phyloP scores from a whole-genome alignment of 2,797 vertebrate species.

The Buceros bicornis region DNA sequence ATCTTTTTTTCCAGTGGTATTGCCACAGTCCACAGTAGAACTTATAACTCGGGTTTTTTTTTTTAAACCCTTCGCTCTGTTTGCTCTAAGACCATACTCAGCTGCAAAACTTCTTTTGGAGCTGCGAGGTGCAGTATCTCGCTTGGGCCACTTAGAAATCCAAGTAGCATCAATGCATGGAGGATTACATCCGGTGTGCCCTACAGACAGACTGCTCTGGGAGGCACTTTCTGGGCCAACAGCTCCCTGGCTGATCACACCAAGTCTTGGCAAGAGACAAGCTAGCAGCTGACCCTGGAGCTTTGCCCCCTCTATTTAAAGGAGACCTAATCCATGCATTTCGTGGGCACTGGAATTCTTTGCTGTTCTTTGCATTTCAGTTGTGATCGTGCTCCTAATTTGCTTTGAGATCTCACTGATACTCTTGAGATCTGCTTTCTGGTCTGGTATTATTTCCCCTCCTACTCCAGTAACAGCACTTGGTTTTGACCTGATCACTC shows the following conservation, averaged over 20 bases:
- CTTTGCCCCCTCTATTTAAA: background rate
- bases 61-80: background rate
- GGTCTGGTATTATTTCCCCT: background rate
- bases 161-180: background rate
- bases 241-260: background rate
- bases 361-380: background rate
- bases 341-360: background rate
- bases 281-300: background rate
- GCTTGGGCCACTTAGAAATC: background rate
- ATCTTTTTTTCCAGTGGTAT: background rate
- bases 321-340: background rate
- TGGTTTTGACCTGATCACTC: background rate
- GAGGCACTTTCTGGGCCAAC: background rate
- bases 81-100: background rate
- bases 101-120: background rate
- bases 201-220: background rate
- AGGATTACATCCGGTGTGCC: background rate
- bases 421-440: background rate
- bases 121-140: background rate
- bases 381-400: background rate
- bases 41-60: background rate
- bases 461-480: background rate
- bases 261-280: background rate
- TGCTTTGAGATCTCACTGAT: background rate
- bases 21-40: background rate